Evolutionary conservation across 2,797 vertebrate genomes (phyloP).

Genomic region (Poeciliopsis paucimaculata): DNA sequence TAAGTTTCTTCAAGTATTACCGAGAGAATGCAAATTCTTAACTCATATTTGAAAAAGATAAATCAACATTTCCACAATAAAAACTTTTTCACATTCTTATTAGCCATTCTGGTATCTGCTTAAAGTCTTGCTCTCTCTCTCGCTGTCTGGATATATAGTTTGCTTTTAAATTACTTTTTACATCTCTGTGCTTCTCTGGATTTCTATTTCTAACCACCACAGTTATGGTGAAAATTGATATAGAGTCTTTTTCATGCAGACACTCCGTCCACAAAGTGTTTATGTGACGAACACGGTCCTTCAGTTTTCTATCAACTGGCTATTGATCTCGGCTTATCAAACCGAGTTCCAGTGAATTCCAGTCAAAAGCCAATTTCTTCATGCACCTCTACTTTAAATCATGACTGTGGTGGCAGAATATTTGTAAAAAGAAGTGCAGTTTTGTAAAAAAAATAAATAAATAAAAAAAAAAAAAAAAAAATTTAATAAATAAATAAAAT

Average conservation of each 20-base stretch:
- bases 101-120: neutral
- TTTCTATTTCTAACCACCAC: neutral
- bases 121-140: constrained; percentile 1
- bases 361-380: neutral
- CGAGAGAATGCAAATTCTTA: neutral
- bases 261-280: neutral
- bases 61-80: neutral
- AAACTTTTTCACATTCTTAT: neutral
- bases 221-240: neutral
- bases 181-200: neutral
- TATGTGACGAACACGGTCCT: neutral
- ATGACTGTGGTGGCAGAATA: neutral
- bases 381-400: neutral
- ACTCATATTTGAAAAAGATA: neutral
- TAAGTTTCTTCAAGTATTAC: neutral
- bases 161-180: neutral
- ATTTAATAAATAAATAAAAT: neutral
- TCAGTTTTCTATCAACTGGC: neutral
- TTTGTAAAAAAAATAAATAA: neutral
- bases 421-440: neutral
- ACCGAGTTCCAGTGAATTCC: neutral
- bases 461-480: no score
- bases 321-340: neutral
- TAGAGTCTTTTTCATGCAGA: neutral
- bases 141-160: no score